A percentile compares a stretch with the other conserved stretches of the same genome.
Conservation (phyloP, 2,888 invertebrate genomes). For the Galeruca laticollis region DNA sequence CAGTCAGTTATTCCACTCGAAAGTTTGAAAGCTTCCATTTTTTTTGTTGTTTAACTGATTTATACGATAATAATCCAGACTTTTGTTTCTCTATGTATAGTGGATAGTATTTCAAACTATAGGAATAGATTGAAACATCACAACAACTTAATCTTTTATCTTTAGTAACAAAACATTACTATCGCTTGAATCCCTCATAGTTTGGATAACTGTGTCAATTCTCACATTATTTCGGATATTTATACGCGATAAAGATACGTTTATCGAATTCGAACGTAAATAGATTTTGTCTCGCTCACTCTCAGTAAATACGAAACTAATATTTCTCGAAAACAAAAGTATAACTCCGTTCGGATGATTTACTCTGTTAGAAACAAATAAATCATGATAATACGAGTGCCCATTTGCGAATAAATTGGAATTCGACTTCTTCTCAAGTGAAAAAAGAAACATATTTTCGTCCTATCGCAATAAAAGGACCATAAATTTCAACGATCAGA, state of each 20-base stretch:
- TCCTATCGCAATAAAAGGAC: conserved; percentile 20
- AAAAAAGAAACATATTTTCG: conserved; percentile 31
- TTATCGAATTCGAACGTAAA: conserved; percentile 55
- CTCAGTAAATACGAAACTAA: conserved; percentile 52
- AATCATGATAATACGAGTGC: conserved; percentile 37
- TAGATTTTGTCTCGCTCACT: conserved; percentile 21
- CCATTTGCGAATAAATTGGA: conserved; percentile 39
- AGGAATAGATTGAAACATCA: neutral
- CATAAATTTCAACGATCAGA: conserved; percentile 22
- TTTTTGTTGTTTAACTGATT: too few relatives aligned
- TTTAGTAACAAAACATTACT: neutral
- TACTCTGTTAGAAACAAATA: conserved; percentile 49
- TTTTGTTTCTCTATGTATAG: too few relatives aligned
- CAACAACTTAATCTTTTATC: neutral
- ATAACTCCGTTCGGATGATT: conserved; percentile 43
- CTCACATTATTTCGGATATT: conserved; percentile 58
- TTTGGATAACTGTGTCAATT: conserved; percentile 53
- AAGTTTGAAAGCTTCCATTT: too few relatives aligned
- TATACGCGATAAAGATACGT: conserved; percentile 53
- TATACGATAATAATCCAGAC: too few relatives aligned
- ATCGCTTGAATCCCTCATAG: conserved; percentile 10
- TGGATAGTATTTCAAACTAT: too few relatives aligned
- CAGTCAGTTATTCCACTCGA: too few relatives aligned
- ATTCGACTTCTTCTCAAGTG: conserved; percentile 32
- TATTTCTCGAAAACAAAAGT: conserved; percentile 51